Percentiles rank a stretch among this genome's conserved stretches.
Evolutionary conservation across 2,888 invertebrate species (phyloP).

Genomic region (Tachina lurida): DNA sequence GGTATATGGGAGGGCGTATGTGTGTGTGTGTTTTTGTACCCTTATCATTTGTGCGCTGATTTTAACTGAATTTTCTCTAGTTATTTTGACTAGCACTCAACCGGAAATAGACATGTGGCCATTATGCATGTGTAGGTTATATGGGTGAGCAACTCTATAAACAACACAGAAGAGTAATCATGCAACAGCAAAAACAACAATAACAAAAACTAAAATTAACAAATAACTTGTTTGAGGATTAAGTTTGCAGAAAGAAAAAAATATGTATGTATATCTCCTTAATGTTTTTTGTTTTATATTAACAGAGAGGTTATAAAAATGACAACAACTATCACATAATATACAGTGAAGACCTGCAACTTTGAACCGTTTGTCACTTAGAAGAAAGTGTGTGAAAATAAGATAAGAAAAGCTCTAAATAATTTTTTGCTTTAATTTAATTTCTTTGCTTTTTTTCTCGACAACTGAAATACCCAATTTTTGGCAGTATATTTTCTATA

Average conservation of each 20-base stretch:
- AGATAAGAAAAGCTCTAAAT: no score
- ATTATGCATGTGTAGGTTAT: constrained; percentile 70
- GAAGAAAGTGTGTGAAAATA: no score
- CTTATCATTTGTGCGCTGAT: constrained; percentile 66
- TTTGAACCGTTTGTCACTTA: no score
- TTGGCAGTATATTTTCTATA: no score
- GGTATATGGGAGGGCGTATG: neutral
- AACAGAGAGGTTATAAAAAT: constrained; percentile 54
- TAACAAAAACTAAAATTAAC: constrained; percentile 54
- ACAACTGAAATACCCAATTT: no score
- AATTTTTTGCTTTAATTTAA: no score
- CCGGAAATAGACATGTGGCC: constrained; percentile 74
- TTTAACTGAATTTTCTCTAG: constrained; percentile 70
- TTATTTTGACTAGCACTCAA: constrained; percentile 70
- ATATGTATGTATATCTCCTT: constrained; percentile 46
- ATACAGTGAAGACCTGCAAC: neutral
- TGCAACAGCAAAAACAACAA: constrained; percentile 48
- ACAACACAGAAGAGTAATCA: constrained; percentile 52
- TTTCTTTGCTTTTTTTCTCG: no score
- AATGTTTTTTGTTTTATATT: constrained; percentile 27
- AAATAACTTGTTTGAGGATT: constrained; percentile 56
- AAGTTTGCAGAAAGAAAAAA: constrained; percentile 29
- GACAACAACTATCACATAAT: constrained; percentile 21
- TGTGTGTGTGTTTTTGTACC: constrained; percentile 31
- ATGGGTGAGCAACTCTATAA: constrained; percentile 67